Base-by-base conservation (phyloP, 1,140 invertebrate genomes). In the Sitophilus oryzae region DNA sequence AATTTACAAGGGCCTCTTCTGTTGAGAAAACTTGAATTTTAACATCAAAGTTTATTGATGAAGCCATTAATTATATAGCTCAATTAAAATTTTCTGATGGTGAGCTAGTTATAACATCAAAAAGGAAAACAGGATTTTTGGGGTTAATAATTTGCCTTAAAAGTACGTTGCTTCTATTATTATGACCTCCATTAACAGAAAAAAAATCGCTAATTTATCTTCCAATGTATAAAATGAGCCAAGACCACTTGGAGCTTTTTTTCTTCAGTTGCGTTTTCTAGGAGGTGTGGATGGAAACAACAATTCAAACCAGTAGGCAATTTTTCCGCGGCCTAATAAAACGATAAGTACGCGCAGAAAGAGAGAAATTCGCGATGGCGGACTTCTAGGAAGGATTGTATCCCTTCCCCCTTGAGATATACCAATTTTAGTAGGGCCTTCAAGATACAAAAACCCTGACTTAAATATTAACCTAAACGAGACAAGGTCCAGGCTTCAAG, bases 31-130 rank as follows among this genome's bases (percentile, higher is more conserved):
- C 9, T 44, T 21, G n/a, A 21, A 21, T 21, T 20, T 15, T 25
- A 40, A 37, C 18, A 38, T 16, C 19, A 35, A 18, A 21, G n/a
- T 47, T 47, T 42, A 44, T 22, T 44, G 23, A 44, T 21, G 16
- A 44, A 21, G 9, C 42, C 20, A 44, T 22, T 44, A 14, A 6
- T 19, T 44, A 10, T 44, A 23, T 44, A 21, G 20, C 42, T 20
- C 42, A 44, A 15, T 20, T 44, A 44, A 44, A 21, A 44, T 44
- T 21, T 44, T 21, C 19, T 15, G 20, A 44, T 44, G 20, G 16
- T 15, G 19, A 44, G 11, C 23, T 44, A 44, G 42, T 21, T 10
- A 5, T 44, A 44, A 6, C 20, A 21, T 44, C 42, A 11, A 44
- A 21, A 21, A 44, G 42, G 16, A 22, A n/a, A n/a, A n/a, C n/a